Percentiles rank a stretch among this genome's conserved stretches.
Evolutionary conservation across 2,888 invertebrate species (phyloP).

Genomic region (Opisthograptis luteolata): DNA sequence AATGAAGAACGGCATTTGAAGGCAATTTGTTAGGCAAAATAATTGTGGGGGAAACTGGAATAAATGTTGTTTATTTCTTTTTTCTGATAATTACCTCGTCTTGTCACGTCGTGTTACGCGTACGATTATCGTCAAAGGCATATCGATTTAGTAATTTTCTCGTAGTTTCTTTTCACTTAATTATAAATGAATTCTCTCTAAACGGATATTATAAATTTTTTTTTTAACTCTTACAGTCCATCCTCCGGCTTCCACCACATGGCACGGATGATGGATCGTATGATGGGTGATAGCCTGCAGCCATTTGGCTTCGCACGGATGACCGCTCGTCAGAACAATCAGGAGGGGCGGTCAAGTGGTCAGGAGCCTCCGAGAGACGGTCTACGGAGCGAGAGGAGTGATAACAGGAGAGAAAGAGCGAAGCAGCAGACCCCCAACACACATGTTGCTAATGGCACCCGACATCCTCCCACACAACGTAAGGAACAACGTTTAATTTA

Average conservation of each 20-base stretch:
- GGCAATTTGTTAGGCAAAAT: too few species aligned
- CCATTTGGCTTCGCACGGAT: slow-evolving; percentile 87
- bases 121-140: too few species aligned
- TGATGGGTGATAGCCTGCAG: slow-evolving; percentile 87
- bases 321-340: slow-evolving; percentile 76
- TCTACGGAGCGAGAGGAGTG: slow-evolving; percentile 59
- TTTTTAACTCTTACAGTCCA: slow-evolving; percentile 66
- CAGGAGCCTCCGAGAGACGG: slow-evolving; percentile 63
- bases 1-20: too few species aligned
- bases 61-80: too few species aligned
- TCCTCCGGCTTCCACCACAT: slow-evolving; percentile 87
- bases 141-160: too few species aligned
- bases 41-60: too few species aligned
- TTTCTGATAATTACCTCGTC: too few species aligned
- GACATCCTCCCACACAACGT: slow-evolving; percentile 78
- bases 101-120: too few species aligned
- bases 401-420: slow-evolving; percentile 54
- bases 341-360: slow-evolving; percentile 41
- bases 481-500: background rate
- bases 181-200: too few species aligned
- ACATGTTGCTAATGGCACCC: slow-evolving; percentile 64
- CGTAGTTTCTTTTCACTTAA: too few species aligned
- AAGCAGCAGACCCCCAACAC: slow-evolving; percentile 49
- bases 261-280: slow-evolving; percentile 90
- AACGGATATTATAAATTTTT: background rate